Conservation (phyloP, 1,140 invertebrate genomes). For the Bombus impatiens region DNA sequence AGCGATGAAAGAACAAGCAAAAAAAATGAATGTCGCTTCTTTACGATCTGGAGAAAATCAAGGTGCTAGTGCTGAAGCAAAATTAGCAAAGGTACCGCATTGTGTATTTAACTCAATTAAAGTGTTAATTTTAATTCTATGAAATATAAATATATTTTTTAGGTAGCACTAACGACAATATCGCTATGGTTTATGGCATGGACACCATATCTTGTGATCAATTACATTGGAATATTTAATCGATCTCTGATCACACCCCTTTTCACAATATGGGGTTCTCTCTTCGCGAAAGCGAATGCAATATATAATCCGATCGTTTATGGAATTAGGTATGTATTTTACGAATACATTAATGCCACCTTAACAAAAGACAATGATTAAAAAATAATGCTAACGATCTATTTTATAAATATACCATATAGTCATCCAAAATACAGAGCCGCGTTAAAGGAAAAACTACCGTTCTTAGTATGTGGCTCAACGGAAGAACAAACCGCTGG, state of each 20-base stretch:
- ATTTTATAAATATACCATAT: conserved; percentile 39
- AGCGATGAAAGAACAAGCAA: conserved; percentile 91
- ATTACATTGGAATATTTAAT: conserved; percentile 89
- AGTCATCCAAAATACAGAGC: conserved; percentile 90
- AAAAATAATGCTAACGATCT: background rate
- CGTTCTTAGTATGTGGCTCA: conserved; percentile 84
- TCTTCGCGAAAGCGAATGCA: conserved; percentile 91
- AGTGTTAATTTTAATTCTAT: background rate
- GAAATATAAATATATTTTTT: background rate
- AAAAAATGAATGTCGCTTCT: conserved; percentile 93
- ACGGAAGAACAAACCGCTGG: conserved; percentile 39
- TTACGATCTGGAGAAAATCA: conserved; percentile 87
- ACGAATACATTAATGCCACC: background rate
- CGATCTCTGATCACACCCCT: conserved; percentile 87
- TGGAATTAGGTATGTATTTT: conserved; percentile 86
- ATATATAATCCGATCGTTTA: conserved; percentile 93
- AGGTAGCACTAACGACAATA: conserved; percentile 91
- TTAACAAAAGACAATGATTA: background rate
- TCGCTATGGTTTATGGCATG: conserved; percentile 92
- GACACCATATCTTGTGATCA: conserved; percentile 92
- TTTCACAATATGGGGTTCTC: conserved; percentile 89
- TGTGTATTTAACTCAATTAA: background rate
- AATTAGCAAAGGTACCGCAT: conserved; percentile 87
- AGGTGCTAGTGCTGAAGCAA: conserved; percentile 88
- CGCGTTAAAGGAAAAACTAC: conserved; percentile 88